A percentile compares a stretch with the other conserved stretches of the same genome.
Evolutionary conservation across 2,113 vertebrate genomes (phyloP).

Genomic region (Ia io): DNA sequence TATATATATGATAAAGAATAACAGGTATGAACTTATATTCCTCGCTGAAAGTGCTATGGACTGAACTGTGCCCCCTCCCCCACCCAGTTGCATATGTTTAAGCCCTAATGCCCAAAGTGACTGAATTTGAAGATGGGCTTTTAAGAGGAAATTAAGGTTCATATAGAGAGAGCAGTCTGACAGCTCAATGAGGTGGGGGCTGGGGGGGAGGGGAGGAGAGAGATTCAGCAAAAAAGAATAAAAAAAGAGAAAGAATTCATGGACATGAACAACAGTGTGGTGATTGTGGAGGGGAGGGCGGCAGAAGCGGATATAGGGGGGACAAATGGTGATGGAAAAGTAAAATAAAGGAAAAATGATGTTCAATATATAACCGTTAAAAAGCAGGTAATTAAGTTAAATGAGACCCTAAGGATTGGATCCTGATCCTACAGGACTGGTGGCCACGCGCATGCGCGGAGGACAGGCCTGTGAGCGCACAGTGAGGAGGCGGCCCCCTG

Average conservation of each 20-base stretch:
- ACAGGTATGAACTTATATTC: background rate
- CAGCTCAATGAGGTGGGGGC: too few species aligned
- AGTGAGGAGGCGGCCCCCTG: background rate
- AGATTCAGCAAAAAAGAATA: too few species aligned
- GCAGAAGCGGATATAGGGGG: too few species aligned
- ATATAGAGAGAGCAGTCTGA: too few species aligned
- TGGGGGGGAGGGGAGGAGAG: too few species aligned
- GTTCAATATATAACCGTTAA: too few species aligned
- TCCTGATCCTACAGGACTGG: background rate
- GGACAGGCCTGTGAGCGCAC: too few species aligned
- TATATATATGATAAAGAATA: background rate
- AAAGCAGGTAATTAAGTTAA: background rate
- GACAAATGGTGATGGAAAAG: too few species aligned
- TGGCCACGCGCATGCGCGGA: background rate
- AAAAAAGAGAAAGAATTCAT: too few species aligned
- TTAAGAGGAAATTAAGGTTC: background rate
- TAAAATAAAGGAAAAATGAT: too few species aligned
- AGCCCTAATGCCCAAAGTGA: background rate
- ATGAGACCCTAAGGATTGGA: background rate
- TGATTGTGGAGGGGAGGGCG: too few species aligned
- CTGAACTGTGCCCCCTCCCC: background rate
- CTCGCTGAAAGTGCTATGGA: background rate
- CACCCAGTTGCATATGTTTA: background rate
- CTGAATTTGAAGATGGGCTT: background rate
- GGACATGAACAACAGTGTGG: too few species aligned